Evolutionary conservation across 2,888 invertebrate genomes (phyloP).

Genomic region (Cataglyphis altisquamis): DNA sequence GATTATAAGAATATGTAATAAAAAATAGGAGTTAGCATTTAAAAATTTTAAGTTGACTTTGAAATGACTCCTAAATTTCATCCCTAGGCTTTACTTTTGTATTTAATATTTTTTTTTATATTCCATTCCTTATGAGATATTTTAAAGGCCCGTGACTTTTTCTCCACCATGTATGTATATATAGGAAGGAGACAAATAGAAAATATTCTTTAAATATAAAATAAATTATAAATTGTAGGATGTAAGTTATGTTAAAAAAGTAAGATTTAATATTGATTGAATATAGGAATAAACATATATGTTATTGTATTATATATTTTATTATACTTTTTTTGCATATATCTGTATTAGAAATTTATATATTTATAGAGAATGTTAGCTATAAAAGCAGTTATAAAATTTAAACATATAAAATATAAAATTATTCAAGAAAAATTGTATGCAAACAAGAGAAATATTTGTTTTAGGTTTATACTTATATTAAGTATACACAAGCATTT

Average conservation of each 20-base stretch:
- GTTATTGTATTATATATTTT: slow-evolving; percentile 23
- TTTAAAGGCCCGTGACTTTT: too few relatives aligned
- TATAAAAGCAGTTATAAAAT: slow-evolving; percentile 39
- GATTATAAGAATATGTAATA: too few relatives aligned
- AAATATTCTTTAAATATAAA: background rate
- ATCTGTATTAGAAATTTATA: slow-evolving; percentile 16
- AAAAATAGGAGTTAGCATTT: too few relatives aligned
- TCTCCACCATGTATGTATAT: too few relatives aligned
- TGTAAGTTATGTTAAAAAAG: background rate
- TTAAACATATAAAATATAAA: slow-evolving; percentile 34
- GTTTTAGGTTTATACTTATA: slow-evolving; percentile 7
- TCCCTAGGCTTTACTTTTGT: too few relatives aligned
- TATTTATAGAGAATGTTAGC: slow-evolving; percentile 17
- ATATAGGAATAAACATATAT: background rate
- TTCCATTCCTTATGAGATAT: too few relatives aligned
- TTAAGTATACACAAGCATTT: slow-evolving; percentile 3
- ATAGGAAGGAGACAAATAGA: too few relatives aligned
- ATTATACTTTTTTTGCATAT: background rate
- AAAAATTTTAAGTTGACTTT: too few relatives aligned
- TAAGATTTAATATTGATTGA: background rate
- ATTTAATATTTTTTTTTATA: too few relatives aligned
- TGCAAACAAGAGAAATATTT: background rate
- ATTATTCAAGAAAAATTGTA: background rate
- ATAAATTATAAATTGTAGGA: background rate
- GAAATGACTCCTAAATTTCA: too few relatives aligned